These are phyloP conservation scores for Porites rus DNA, from an alignment of 92 coral and sea anemone genomes.

Conservation along the genomic window DNA sequence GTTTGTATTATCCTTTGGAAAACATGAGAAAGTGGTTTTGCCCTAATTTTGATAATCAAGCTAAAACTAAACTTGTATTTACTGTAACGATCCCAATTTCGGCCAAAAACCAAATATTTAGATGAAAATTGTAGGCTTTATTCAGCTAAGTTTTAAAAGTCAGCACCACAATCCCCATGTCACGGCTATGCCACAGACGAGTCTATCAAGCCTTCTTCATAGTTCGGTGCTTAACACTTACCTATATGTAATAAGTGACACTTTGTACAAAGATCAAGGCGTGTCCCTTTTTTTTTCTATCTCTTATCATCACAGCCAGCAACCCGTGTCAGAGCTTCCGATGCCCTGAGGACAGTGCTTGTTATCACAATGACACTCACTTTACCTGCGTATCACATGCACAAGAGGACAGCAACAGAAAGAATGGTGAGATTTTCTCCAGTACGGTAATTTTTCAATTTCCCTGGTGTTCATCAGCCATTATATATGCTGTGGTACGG, in stretches of 20 bases:
- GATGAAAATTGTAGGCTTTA: no score
- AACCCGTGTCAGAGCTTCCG: slow-evolving; percentile 29
- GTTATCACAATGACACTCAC: slow-evolving; percentile 19
- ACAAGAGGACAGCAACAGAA: not conserved
- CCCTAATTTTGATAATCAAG: no score
- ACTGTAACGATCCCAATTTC: no score
- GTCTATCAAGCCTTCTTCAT: not conserved
- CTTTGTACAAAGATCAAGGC: not conserved
- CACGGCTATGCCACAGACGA: no score
- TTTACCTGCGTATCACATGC: not conserved
- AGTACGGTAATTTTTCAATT: no score
- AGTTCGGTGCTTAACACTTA: not conserved
- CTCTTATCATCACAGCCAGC: not conserved
- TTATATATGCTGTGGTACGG: no score
- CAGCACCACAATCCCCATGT: no score
- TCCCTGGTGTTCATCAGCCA: not conserved
- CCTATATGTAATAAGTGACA: not conserved
- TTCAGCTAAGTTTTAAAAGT: no score
- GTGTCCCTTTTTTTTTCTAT: not conserved
- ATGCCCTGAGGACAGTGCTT: slow-evolving; percentile 8
- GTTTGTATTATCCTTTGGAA: no score
- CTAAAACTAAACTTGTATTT: no score
- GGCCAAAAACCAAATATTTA: no score
- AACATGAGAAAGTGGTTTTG: no score
- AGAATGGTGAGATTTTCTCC: not conserved